These are phyloP conservation scores for Mactromeris polynyma DNA, from an alignment of 2,888 invertebrate genomes.

Conservation along the genomic window DNA sequence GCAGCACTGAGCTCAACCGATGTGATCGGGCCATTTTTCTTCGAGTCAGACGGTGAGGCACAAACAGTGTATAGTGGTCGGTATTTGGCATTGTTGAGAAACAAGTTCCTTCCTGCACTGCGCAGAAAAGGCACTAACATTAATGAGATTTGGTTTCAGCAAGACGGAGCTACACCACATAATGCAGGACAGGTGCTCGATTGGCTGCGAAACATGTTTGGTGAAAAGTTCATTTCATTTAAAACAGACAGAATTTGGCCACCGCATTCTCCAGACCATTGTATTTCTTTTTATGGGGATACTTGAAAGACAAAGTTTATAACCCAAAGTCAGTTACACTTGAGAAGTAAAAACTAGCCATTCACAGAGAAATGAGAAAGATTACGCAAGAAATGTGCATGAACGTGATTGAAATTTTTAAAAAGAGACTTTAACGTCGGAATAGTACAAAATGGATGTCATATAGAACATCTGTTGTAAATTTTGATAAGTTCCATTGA, in stretches of 20 bases:
- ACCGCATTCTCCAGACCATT: slow-evolving; percentile 33
- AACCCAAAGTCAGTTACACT: neutral
- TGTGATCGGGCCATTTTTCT: slow-evolving; percentile 41
- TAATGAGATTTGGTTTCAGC: too few species aligned
- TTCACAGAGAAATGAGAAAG: neutral
- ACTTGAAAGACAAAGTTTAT: too few species aligned
- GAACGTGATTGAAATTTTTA: neutral
- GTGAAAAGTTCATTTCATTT: slow-evolving; percentile 11
- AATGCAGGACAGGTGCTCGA: too few species aligned
- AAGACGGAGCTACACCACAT: too few species aligned
- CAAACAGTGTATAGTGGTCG: too few species aligned
- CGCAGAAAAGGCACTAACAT: too few species aligned
- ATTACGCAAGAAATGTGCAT: too few species aligned
- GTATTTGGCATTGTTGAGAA: too few species aligned
- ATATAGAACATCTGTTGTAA: slow-evolving; percentile 24
- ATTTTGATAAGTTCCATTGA: too few species aligned
- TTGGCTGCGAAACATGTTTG: neutral
- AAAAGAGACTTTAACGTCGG: neutral
- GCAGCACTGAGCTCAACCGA: slow-evolving; percentile 40
- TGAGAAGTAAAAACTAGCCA: slow-evolving; percentile 1
- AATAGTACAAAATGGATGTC: slow-evolving; percentile 31
- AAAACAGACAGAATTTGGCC: too few species aligned
- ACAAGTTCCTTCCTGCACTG: too few species aligned
- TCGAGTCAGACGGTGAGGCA: neutral
- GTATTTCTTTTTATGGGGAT: slow-evolving; percentile 38